Evolutionary conservation across 2,888 invertebrate genomes (phyloP), one percentile per base, ranked within the genome.

Genomic region (Archips crataeganus): DNA sequence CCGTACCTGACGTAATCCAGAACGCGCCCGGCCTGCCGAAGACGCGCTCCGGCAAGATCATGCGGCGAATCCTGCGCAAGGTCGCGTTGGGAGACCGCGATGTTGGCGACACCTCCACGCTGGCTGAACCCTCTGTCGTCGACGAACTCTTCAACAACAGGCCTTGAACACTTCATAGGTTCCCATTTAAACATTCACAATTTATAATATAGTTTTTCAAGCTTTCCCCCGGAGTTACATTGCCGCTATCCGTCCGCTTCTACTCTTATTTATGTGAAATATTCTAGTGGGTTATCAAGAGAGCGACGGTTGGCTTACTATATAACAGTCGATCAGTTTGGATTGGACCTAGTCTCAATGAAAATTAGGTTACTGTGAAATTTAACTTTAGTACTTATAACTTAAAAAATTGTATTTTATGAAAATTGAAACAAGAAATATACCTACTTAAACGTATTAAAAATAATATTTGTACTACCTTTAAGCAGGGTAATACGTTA

Each of bases 1-100:
- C 99, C 0, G 96, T 97, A 82, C 99, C 99, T 0, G 99, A 99
- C 87, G 96, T 97, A 51, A 97, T 99, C 74, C 99, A 99, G 80
- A 96, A 98, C 87, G 99, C 99, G 0, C 98, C 99, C 0, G 98
- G 97, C 0, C 94, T 99, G 77, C 99, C 99, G 0, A 99, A 99
- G 92, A 99, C 99, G 0, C 95, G 99, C 64, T 99, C 99, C 0
- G 99, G 99, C 2, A 99, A 99, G 94, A 99, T 99, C 76, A 99
- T 99, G 98, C 96, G 99, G 75, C 96, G 99, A 77, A 97, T 99
- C 74, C 94, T 99, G 76, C 96, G 99, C 77, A 99, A 99, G 93
- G 97, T 99, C 13, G 99, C 99, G 0, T 92, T 97, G 2, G 98
- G 98, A 54, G 99, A 99, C 86, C 95, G 93, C 63, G 96, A 99